Evolutionary conservation across 2,113 vertebrate genomes (phyloP).

Genomic region (Mesoclemmys tuberculata): DNA sequence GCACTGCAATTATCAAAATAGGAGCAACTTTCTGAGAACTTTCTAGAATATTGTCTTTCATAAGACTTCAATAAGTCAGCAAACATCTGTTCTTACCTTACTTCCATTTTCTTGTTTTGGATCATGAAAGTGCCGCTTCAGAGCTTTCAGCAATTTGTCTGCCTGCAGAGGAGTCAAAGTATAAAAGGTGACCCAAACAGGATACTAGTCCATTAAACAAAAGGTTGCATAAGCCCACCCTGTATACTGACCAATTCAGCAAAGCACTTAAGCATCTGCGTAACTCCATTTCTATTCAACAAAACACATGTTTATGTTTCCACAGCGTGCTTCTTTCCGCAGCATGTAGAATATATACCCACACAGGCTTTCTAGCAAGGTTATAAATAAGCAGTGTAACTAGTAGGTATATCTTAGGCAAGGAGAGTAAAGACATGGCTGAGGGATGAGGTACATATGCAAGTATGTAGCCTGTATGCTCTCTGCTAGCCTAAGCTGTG

Average conservation of each 20-base stretch:
- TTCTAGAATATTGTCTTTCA: not conserved
- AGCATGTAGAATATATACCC: not conserved
- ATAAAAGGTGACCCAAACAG: not conserved
- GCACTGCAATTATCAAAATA: not conserved
- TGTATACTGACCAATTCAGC: fast-evolving
- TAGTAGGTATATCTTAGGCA: not conserved
- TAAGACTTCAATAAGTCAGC: not conserved
- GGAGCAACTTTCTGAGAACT: not conserved
- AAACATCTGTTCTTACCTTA: constrained; percentile 65
- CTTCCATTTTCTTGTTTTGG: constrained; percentile 41
- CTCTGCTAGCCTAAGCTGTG: not conserved
- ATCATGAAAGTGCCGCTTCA: constrained; percentile 82
- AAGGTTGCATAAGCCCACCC: fast-evolving
- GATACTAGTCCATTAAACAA: not conserved
- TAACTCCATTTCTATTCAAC: not conserved
- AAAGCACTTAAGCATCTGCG: not conserved
- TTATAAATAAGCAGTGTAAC: not conserved
- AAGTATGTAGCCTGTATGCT: not conserved
- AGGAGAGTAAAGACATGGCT: not conserved
- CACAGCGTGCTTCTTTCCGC: not conserved
- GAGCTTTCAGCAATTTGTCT: constrained; percentile 84
- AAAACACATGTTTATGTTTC: not conserved
- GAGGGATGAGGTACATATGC: not conserved
- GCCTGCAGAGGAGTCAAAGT: constrained; percentile 76
- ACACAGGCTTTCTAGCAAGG: not conserved